phyloP scores from a whole-genome alignment of 2,113 vertebrate species.

The Parus major region DNA sequence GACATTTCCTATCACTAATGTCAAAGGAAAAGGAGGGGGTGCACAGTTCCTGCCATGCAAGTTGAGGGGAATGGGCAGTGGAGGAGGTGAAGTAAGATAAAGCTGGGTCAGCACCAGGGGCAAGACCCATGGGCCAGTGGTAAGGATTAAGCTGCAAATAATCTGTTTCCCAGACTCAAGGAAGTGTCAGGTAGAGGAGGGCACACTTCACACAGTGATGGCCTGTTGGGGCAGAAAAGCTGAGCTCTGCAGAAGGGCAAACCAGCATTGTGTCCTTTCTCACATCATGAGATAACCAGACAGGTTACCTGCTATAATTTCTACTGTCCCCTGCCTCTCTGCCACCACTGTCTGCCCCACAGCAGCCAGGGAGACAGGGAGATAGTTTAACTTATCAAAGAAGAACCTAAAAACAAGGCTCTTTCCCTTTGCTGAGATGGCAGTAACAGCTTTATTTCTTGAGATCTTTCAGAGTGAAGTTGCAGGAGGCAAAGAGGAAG shows the following conservation, averaged over 20 bases:
- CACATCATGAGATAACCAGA: not conserved
- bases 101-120: not conserved
- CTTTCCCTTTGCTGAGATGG: too few species aligned
- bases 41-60: not conserved
- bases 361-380: too few species aligned
- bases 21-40: not conserved
- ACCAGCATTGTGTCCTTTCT: not conserved
- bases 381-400: too few species aligned
- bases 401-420: too few species aligned
- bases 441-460: too few species aligned
- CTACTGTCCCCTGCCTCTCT: too few species aligned
- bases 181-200: not conserved
- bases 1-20: not conserved
- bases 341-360: too few species aligned
- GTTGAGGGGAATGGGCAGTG: not conserved
- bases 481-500: too few species aligned
- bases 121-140: not conserved
- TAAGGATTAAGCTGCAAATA: not conserved
- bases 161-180: not conserved
- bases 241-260: not conserved
- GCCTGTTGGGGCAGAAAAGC: not conserved
- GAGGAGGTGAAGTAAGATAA: not conserved
- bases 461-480: too few species aligned
- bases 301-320: not conserved
- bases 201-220: not conserved